These are phyloP conservation scores for Mormoops blainvillei DNA, from an alignment of 2,113 vertebrate species.

Conservation along the genomic window DNA sequence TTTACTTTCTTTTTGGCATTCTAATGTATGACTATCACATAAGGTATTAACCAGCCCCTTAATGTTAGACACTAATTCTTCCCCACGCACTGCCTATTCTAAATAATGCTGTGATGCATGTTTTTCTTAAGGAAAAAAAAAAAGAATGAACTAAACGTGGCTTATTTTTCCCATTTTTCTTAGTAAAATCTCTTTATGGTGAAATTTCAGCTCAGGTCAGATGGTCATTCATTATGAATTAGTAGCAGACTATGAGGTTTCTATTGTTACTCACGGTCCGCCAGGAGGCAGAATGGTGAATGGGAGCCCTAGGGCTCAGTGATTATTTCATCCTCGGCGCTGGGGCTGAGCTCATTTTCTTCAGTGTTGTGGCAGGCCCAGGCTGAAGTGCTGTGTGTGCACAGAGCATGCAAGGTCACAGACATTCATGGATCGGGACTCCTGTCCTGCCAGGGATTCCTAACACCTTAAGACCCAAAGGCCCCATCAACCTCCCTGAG, in stretches of 20 bases:
- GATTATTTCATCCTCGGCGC: neutral
- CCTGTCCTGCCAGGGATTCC: neutral
- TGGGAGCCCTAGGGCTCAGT: neutral
- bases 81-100: neutral
- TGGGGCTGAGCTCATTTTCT: neutral
- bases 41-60: neutral
- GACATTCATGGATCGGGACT: neutral
- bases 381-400: neutral
- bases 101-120: neutral
- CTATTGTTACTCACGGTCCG: neutral
- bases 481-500: neutral
- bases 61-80: neutral
- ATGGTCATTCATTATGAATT: constrained; percentile 14
- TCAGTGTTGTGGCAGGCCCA: neutral
- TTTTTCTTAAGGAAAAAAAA: neutral
- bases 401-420: neutral
- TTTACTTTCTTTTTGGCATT: neutral
- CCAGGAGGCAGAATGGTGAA: neutral
- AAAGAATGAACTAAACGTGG: neutral
- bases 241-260: neutral
- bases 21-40: neutral
- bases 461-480: neutral
- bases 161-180: neutral
- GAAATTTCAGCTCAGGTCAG: constrained; percentile 6
- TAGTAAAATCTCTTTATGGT: neutral